Conservation (phyloP, 2,888 invertebrate genomes). For the Agrotis puta region DNA sequence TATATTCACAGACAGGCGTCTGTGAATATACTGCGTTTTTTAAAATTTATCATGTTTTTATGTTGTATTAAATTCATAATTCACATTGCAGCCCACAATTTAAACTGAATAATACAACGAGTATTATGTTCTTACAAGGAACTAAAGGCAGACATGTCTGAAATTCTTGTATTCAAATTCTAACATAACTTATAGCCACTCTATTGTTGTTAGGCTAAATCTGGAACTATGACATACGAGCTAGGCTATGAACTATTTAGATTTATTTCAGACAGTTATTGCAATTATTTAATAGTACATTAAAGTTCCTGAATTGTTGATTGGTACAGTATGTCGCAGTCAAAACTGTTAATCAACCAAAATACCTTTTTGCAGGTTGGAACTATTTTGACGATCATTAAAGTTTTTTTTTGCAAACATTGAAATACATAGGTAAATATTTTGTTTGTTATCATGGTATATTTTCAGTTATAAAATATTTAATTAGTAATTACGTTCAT, state of each 20-base stretch:
- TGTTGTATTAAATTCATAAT: conserved; percentile 40
- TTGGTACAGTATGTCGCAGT: not conserved
- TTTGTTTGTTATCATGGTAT: too few species aligned
- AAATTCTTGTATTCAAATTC: conserved; percentile 46
- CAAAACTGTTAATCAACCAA: too few species aligned
- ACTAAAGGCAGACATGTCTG: conserved; percentile 43
- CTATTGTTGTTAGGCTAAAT: conserved; percentile 38
- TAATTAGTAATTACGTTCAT: too few species aligned
- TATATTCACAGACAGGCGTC: not conserved
- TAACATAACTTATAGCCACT: conserved; percentile 42
- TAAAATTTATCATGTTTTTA: conserved; percentile 28
- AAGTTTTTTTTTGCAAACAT: too few species aligned
- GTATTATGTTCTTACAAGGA: conserved; percentile 44
- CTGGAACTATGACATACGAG: conserved; percentile 22
- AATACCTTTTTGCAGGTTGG: too few species aligned
- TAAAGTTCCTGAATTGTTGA: conserved; percentile 24
- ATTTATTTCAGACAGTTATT: conserved; percentile 40
- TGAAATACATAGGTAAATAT: too few species aligned
- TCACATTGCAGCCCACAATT: conserved; percentile 27
- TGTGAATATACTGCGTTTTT: too few species aligned
- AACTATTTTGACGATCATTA: too few species aligned
- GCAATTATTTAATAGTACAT: conserved; percentile 33
- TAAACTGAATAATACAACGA: conserved; percentile 23
- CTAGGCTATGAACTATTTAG: conserved; percentile 9
- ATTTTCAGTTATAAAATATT: too few species aligned